Conservation (phyloP, 2,113 vertebrate genomes). For the Cepphus grylle region DNA sequence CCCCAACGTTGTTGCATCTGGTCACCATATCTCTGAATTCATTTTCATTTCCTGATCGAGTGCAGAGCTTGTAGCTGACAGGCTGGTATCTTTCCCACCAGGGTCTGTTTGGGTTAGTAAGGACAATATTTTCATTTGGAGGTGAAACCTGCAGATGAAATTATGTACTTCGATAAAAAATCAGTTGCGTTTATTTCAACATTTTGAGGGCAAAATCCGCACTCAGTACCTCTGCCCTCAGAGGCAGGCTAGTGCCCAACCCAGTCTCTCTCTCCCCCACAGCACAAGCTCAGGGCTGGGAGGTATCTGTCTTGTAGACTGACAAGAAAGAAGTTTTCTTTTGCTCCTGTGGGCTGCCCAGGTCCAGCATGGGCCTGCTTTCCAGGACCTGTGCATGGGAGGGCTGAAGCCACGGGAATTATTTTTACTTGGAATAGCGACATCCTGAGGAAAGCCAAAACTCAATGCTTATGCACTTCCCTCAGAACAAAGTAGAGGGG, state of each 20-base stretch:
- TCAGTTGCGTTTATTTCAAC: neutral
- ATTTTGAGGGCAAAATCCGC: neutral
- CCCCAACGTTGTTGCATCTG: constrained; percentile 91
- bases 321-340: neutral
- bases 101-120: constrained; percentile 81
- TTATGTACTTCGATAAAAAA: neutral
- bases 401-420: neutral
- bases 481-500: neutral
- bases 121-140: constrained; percentile 83
- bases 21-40: constrained; percentile 91
- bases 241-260: neutral
- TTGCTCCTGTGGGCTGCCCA: neutral
- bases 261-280: neutral
- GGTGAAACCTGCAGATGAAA: constrained; percentile 83
- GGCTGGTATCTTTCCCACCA: constrained; percentile 98
- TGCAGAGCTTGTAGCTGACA: constrained; percentile 87
- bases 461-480: neutral
- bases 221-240: neutral
- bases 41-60: constrained; percentile 86
- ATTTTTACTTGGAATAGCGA: neutral
- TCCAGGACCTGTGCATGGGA: rapidly evolving
- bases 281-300: neutral
- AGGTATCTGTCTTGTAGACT: neutral
- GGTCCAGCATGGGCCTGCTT: neutral
- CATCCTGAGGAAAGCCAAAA: neutral